Evolutionary conservation across 37 sponge, comb jelly and placozoan species (phyloP), one percentile per base, ranked within the genome.

Genomic region (Ephydatia muelleri): DNA sequence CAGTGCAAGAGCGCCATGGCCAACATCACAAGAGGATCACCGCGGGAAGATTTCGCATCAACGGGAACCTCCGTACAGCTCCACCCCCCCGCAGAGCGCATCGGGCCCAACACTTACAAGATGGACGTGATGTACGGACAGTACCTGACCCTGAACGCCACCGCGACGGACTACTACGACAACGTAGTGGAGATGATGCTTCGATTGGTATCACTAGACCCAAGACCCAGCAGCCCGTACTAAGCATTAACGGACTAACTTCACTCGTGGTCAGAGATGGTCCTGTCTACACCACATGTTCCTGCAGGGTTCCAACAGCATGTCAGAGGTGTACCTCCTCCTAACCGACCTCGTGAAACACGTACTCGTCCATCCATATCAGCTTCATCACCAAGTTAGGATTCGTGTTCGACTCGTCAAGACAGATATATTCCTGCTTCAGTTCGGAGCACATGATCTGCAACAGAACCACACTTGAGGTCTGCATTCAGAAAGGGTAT

Each of bases 361-460:
- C 19, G 19, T 57, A 57, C 19, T 57, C 19, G 19, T 57, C 16
- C 57, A 57, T 57, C 57, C 57, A 57, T 14, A 21, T 57, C 57
- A 57, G 57, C 57, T 57, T 57, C 19, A 57, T 57, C 14, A 57
- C 57, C 30, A 71, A 13, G 72, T 28, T 71, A 1, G 72, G 72
- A 9, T 71, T 71, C 32, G 72, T 71, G 1, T 71, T 34, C 21
- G 32, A 71, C 21, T 14, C 29, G 14, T 71, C 29, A 26, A 71
- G 32, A 28, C 72, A 71, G 72, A 71, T 71, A 71, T 71, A 37
- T 37, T 38, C 76, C 38, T 38, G 76, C 76, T 38, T 38, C 48
- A 8, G 14, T 0, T 38, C 38, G 0, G 27, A 33, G 11, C 12
- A 38, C 31, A 38, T 76, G 19, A 0, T 33, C 76, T 34, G 76